These are phyloP conservation scores for Therioaphis trifolii DNA, from an alignment of 2,888 invertebrate genomes.

Conservation along the genomic window DNA sequence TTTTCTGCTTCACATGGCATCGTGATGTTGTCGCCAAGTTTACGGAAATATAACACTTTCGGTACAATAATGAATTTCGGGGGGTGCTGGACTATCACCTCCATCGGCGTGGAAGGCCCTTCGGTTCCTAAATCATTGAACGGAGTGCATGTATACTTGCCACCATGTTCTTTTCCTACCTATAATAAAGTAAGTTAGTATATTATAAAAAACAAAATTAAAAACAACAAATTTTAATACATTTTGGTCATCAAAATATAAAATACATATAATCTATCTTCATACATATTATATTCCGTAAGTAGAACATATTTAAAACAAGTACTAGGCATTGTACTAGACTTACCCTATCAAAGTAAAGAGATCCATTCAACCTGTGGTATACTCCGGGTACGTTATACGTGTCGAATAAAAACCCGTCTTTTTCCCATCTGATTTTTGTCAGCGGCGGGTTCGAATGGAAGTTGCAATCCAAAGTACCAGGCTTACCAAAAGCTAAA, in stretches of 20 bases:
- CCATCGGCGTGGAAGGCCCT: conserved; percentile 85
- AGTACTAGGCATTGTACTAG: too few species aligned
- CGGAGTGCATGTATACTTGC: conserved; percentile 91
- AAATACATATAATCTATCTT: too few species aligned
- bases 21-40: conserved; percentile 82
- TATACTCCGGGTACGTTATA: conserved; percentile 89
- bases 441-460: conserved; percentile 91
- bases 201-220: too few species aligned
- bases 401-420: conserved; percentile 89
- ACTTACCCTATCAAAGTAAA: conserved; percentile 79
- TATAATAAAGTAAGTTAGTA: too few species aligned
- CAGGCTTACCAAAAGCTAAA: conserved; percentile 84
- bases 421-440: conserved; percentile 92
- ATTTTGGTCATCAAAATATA: too few species aligned
- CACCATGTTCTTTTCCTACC: conserved; percentile 86
- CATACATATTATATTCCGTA: too few species aligned
- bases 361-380: conserved; percentile 85
- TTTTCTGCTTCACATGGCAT: conserved; percentile 81
- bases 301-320: too few species aligned
- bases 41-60: conserved; percentile 84
- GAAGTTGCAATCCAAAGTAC: conserved; percentile 89
- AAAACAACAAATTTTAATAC: too few species aligned
- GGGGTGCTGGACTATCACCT: conserved; percentile 85
- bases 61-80: conserved; percentile 86
- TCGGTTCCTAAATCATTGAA: conserved; percentile 89